Evolutionary conservation across 2,888 invertebrate species (phyloP).

Genomic region (Slavum lentiscoides): DNA sequence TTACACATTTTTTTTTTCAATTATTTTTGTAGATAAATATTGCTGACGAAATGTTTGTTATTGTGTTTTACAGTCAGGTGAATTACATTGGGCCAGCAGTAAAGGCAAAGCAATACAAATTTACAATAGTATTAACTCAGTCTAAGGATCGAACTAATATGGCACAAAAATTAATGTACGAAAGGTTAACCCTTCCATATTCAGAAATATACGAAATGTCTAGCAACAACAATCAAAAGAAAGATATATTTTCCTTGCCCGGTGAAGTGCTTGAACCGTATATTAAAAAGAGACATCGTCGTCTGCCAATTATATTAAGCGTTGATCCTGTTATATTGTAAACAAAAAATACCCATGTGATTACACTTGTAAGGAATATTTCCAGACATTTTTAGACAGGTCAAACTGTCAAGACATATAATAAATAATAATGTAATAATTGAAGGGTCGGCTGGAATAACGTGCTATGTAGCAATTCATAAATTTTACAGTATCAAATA

Average conservation of each 20-base stretch:
- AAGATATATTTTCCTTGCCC: slow-evolving; percentile 40
- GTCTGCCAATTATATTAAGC: slow-evolving; percentile 30
- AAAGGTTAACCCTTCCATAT: slow-evolving; percentile 45
- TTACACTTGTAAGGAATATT: not conserved
- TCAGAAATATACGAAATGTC: slow-evolving; percentile 32
- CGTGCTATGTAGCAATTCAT: no score
- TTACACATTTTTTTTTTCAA: not conserved
- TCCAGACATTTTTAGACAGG: not conserved
- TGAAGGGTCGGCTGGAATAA: no score
- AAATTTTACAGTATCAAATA: no score
- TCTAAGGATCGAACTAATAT: not conserved
- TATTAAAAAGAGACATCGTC: slow-evolving; percentile 2
- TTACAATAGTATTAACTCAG: slow-evolving; percentile 20
- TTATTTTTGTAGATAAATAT: not conserved
- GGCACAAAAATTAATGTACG: slow-evolving; percentile 47
- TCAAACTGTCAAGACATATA: no score
- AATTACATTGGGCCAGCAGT: slow-evolving; percentile 43
- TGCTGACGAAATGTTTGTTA: not conserved
- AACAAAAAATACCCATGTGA: not conserved
- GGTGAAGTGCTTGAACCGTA: slow-evolving; percentile 11
- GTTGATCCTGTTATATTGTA: not conserved
- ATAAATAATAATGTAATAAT: no score
- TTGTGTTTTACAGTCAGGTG: slow-evolving; percentile 38
- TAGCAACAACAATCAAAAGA: not conserved
- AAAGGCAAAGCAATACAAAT: slow-evolving; percentile 50